Base-by-base conservation (phyloP, 2,888 invertebrate genomes). In the Heliconius erato region DNA sequence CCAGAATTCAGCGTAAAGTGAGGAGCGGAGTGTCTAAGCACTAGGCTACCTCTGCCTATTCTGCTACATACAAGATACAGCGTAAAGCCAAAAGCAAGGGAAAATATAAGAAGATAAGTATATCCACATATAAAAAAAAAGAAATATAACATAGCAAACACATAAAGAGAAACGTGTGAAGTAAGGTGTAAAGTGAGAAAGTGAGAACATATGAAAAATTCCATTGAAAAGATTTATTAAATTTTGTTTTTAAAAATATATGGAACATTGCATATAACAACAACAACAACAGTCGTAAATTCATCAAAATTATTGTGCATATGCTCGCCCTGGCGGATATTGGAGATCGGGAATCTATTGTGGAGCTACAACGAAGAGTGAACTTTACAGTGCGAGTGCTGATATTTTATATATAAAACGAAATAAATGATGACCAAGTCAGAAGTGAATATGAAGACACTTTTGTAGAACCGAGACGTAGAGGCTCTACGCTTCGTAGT, bases 231-330 rank as follows among this genome's bases (percentile, higher is more conserved):
- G 19, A 7, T 26, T 28, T 49, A 28, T 26, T 16, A 49, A 7
- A 26, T 72, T 49, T 44, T 32, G 7, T 67, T 72, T 72, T 5
- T 26, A 40, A n/a, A n/a, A 14, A 71, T 9, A 6, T 14, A 49
- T 49, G 16, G 49, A 54, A n/a, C 71, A 16, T 72, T 5, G 35
- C 35, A 23, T 40, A 23, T 11, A 35, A n/a, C 54, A 16, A 23
- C 16, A 67, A 67, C 67, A 69, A 69, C 69, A 69, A 71, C 72
- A 72, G 44, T 49, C 72, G 26, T 72, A 72, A 72, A 72, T 72
- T 44, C 72, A 49, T 72, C 72, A 72, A 72, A 72, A 72, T 72
- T 44, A 72, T 49, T 72, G 72, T 72, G 26, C 72, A 72, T 28
- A 72, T 72, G 72, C 72, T 72, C 44, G 26, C 44, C 44, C 72